Evolutionary conservation across 2,888 invertebrate species (phyloP).

Genomic region (Aporophyla lueneburgensis): DNA sequence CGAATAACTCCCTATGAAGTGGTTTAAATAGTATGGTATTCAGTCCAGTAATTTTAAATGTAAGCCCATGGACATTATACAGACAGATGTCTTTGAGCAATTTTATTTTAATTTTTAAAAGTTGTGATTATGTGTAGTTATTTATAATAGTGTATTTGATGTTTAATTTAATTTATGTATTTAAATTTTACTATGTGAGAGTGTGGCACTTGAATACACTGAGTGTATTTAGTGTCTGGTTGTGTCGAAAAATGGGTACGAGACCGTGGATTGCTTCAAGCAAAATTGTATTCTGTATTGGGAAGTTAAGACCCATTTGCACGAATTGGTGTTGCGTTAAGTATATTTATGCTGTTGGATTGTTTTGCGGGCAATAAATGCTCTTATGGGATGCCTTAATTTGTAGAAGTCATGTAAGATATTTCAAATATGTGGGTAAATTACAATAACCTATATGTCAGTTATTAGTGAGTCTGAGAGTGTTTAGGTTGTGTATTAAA

Average conservation of each 20-base stretch:
- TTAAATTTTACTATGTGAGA: constrained; percentile 1
- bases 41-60: constrained; percentile 3
- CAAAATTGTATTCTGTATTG: not conserved
- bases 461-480: not conserved
- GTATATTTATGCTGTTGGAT: not conserved
- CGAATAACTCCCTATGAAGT: not conserved
- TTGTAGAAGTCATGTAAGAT: not conserved
- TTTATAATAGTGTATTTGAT: constrained; percentile 21
- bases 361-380: not conserved
- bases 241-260: no score
- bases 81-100: not conserved
- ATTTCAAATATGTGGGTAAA: not conserved
- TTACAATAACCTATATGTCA: not conserved
- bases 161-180: constrained; percentile 16
- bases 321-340: not conserved
- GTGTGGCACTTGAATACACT: constrained; percentile 18
- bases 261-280: not conserved
- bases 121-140: constrained; percentile 52
- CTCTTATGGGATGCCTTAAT: no score
- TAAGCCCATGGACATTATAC: not conserved
- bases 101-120: constrained; percentile 15
- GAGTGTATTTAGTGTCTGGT: constrained; percentile 33
- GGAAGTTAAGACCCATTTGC: no score
- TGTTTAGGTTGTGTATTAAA: not conserved
- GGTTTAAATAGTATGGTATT: not conserved